Base-by-base conservation (phyloP, 2,888 invertebrate genomes). In the Leptopilina syphax region DNA sequence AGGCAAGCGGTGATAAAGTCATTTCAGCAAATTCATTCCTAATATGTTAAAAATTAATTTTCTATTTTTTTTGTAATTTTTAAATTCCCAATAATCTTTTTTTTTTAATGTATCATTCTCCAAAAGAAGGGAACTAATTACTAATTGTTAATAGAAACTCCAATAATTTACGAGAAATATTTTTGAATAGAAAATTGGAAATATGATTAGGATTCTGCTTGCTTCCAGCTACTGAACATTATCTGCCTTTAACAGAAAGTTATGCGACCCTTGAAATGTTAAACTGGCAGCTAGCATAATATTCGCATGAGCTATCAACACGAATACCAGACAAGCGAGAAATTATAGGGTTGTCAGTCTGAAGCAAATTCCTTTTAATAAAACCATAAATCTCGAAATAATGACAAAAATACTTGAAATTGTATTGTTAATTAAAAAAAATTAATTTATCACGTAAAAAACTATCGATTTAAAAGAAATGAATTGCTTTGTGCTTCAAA, bases 1-100 rank as follows among this genome's bases (percentile, higher is more conserved):
- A n/a, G 73, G 70, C 34, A 73, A 73, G 73, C 73, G 73, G 73
- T 73, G 73, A 73, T 73, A 57, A 7, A 57, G 54, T 41, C 57
- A 57, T 73, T 57, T 73, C 57, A 73, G 73, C 73, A 73, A 44
- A 54, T 9, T 57, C 57, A 73, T 57, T 57, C 73, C 50, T 13
- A 34, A 13, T 18, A 54, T 27, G 27, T 57, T 27, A 73, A 57
- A 73, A 18, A 18, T 18, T 18, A 18, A 18, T 18, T 18, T 18
- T 18, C 18, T 18, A 18, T 18, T 34, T 34, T 34, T 34, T 34
- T 18, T 18, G 18, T 3, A 34, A 34, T 34, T 4, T 34, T 34
- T 34, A 3, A 34, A 34, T 34, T 34, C 34, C 2, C 34, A 34
- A 27, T 3, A 18, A 18, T 18, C 18, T 18, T 18, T 18, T 54